A percentile compares a stretch with the other conserved stretches of the same genome.
phyloP scores from a whole-genome alignment of 2,113 vertebrate species.

The Copsychus sechellarum region DNA sequence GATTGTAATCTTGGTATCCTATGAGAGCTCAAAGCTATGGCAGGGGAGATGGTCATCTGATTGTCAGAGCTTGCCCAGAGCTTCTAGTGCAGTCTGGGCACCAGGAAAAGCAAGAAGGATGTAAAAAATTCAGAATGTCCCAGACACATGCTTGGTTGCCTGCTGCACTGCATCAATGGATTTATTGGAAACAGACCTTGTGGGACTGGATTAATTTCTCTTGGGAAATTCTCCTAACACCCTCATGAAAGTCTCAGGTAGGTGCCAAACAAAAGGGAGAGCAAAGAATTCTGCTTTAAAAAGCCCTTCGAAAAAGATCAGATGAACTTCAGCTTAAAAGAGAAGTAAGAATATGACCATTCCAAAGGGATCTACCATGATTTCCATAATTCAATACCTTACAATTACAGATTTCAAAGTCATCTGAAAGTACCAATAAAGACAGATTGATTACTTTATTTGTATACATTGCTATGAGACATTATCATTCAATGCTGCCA shows the following conservation, averaged over 20 bases:
- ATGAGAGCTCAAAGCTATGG: background rate
- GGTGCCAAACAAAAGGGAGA: background rate
- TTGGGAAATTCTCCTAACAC: background rate
- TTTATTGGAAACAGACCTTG: background rate
- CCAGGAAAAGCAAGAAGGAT: background rate
- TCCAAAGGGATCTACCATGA: background rate
- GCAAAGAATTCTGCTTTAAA: background rate
- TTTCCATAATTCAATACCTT: slow-evolving; percentile 22
- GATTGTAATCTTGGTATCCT: background rate
- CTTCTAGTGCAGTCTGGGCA: background rate
- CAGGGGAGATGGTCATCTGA: background rate
- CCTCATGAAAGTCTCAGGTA: background rate
- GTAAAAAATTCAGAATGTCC: background rate
- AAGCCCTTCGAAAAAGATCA: background rate
- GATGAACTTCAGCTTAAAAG: background rate
- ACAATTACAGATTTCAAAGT: slow-evolving; percentile 1
- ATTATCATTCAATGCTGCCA: slow-evolving; percentile 4
- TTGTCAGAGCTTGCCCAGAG: background rate
- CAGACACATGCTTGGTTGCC: background rate
- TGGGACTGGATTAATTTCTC: background rate
- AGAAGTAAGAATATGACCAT: background rate
- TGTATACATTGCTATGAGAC: background rate
- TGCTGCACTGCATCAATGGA: background rate
- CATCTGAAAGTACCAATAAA: slow-evolving; percentile 40
- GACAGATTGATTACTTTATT: slow-evolving; percentile 40